These are phyloP conservation scores for Champsocephalus esox DNA, from an alignment of 2,797 vertebrate genomes.

Conservation along the genomic window DNA sequence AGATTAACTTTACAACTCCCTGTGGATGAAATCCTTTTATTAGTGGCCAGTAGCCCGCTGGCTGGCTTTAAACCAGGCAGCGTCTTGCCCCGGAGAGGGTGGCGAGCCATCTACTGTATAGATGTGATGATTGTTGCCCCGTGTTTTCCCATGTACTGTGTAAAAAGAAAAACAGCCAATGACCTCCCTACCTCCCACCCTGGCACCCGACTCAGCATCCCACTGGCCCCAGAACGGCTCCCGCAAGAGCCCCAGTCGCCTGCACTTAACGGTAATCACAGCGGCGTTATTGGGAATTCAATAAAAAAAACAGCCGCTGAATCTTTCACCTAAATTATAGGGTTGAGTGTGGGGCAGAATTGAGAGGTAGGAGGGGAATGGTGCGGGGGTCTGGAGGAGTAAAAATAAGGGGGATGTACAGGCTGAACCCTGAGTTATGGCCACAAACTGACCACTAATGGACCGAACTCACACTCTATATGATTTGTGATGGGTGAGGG, in stretches of 20 bases:
- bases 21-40: slow-evolving; percentile 70
- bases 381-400: slow-evolving; percentile 42
- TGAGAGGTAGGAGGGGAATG: slow-evolving; percentile 21
- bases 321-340: slow-evolving; percentile 80
- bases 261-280: slow-evolving; percentile 70
- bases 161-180: slow-evolving; percentile 64
- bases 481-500: slow-evolving; percentile 75
- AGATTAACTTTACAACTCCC: slow-evolving; percentile 58
- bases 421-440: slow-evolving; percentile 53
- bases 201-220: slow-evolving; percentile 64
- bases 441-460: slow-evolving; percentile 74
- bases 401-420: slow-evolving; percentile 47
- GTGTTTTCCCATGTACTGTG: slow-evolving; percentile 54
- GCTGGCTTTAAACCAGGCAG: slow-evolving; percentile 70
- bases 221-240: slow-evolving; percentile 65
- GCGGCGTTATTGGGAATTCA: slow-evolving; percentile 77
- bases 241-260: slow-evolving; percentile 56
- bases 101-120: slow-evolving; percentile 66
- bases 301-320: slow-evolving; percentile 79
- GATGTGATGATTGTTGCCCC: slow-evolving; percentile 72
- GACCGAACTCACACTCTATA: slow-evolving; percentile 63
- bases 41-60: slow-evolving; percentile 71
- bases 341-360: slow-evolving; percentile 61
- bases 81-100: slow-evolving; percentile 38
- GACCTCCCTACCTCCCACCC: slow-evolving; percentile 58